These are phyloP conservation scores for Chiloscyllium punctatum DNA, from an alignment of 2,797 vertebrate species.

Conservation along the genomic window DNA sequence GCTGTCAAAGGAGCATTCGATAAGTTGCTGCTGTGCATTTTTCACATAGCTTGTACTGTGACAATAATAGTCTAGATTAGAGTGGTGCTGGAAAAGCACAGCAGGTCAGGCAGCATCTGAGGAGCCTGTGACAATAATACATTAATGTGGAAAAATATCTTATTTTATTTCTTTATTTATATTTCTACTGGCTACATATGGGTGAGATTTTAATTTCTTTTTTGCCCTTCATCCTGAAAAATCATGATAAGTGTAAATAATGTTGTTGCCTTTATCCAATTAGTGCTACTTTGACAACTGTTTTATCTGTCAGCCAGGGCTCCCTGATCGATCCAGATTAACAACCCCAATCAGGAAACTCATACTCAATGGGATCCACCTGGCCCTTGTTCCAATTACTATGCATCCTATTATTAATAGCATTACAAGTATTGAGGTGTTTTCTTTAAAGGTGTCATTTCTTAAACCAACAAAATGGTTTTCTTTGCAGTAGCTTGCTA, in stretches of 20 bases:
- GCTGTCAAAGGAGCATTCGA: too few relatives aligned
- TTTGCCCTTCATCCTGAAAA: not conserved
- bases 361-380: too few relatives aligned
- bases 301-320: too few relatives aligned
- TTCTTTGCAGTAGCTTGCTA: not conserved
- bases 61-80: not conserved
- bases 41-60: not conserved
- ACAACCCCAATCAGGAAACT: too few relatives aligned
- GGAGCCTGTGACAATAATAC: not conserved
- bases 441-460: not conserved
- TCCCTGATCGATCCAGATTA: too few relatives aligned
- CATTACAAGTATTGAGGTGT: not conserved
- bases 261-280: not conserved
- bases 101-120: too few relatives aligned
- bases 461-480: not conserved
- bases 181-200: constrained; percentile 1
- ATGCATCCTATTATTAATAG: not conserved
- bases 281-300: not conserved
- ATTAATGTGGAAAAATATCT: not conserved
- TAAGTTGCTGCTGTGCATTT: too few relatives aligned
- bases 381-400: too few relatives aligned
- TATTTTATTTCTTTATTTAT: not conserved
- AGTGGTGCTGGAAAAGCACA: too few relatives aligned
- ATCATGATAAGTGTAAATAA: not conserved
- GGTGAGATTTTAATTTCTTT: not conserved